Conservation (phyloP, 2,888 invertebrate species). For the Leptura quadrifasciata region DNA sequence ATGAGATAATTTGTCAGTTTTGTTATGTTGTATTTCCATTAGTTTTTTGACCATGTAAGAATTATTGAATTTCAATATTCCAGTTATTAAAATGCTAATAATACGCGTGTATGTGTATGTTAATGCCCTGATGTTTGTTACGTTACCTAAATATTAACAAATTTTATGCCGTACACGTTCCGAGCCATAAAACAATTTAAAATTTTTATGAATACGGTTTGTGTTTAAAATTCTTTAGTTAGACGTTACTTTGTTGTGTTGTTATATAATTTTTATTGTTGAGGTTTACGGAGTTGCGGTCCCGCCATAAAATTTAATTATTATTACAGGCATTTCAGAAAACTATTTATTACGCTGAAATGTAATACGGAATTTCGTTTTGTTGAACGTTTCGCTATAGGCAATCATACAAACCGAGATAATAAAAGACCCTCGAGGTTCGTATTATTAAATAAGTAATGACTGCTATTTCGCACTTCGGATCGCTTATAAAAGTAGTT, state of each 20-base stretch:
- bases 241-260: constrained; percentile 44
- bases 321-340: constrained; percentile 44
- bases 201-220: constrained; percentile 21
- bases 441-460: constrained; percentile 35
- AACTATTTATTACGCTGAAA: constrained; percentile 46
- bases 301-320: constrained; percentile 49
- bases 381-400: constrained; percentile 10
- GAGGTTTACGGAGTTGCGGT: constrained; percentile 44
- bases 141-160: constrained; percentile 8
- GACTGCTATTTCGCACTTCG: constrained; percentile 35
- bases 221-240: constrained; percentile 29
- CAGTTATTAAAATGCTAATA: neutral
- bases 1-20: neutral
- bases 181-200: constrained; percentile 14
- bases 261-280: constrained; percentile 48
- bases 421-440: constrained; percentile 32
- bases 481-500: constrained; percentile 34
- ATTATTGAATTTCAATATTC: neutral
- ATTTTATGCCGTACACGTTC: constrained; percentile 14
- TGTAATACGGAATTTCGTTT: constrained; percentile 31
- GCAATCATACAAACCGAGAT: constrained; percentile 24
- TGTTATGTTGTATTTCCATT: neutral
- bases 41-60: neutral
- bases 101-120: neutral
- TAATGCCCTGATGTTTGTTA: neutral